These are phyloP conservation scores for Atta texana DNA, from an alignment of 1,140 invertebrate genomes.

Conservation along the genomic window DNA sequence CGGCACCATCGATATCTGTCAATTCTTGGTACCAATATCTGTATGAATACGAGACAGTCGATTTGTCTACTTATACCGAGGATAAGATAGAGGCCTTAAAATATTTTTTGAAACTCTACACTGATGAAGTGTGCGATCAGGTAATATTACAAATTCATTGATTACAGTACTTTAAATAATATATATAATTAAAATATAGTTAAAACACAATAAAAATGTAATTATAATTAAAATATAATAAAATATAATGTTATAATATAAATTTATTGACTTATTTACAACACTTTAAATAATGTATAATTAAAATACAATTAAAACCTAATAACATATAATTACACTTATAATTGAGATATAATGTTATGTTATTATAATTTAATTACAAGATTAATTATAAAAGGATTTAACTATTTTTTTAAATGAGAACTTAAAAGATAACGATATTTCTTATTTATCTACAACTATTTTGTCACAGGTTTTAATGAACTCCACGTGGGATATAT, in stretches of 20 bases:
- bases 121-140: slow-evolving; percentile 80
- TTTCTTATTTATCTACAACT: background rate
- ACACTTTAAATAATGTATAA: background rate
- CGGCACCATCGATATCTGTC: slow-evolving; percentile 88
- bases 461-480: slow-evolving; percentile 48
- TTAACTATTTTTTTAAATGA: background rate
- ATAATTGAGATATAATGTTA: background rate
- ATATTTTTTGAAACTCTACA: slow-evolving; percentile 74
- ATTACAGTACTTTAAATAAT: slow-evolving; percentile 11
- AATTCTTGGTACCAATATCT: slow-evolving; percentile 90
- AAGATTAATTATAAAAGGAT: background rate
- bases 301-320: background rate
- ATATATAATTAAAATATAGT: background rate
- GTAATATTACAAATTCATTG: slow-evolving; percentile 70
- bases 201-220: background rate
- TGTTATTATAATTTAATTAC: background rate
- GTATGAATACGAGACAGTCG: slow-evolving; percentile 78
- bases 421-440: background rate
- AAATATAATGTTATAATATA: background rate
- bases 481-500: slow-evolving; percentile 88
- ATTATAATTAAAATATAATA: background rate
- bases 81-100: slow-evolving; percentile 83
- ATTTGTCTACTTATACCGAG: slow-evolving; percentile 84
- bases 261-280: slow-evolving; percentile 2
- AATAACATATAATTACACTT: background rate